Conservation (phyloP, 2,888 invertebrate species). For the Drosophila fulvimacula region DNA sequence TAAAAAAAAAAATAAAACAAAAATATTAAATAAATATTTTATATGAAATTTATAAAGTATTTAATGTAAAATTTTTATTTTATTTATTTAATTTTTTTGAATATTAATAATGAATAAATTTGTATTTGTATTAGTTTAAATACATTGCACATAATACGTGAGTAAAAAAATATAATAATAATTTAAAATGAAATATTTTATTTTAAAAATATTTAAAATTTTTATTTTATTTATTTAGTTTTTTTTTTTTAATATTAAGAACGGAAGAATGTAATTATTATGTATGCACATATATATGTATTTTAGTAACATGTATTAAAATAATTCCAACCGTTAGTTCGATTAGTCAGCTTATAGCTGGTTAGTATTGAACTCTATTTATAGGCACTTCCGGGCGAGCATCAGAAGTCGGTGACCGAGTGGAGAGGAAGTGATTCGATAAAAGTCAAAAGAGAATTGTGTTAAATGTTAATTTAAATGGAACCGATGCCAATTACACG, state of each 20-base stretch:
- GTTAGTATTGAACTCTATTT: background rate
- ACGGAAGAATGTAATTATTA: too few relatives aligned
- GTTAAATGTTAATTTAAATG: constrained; percentile 12
- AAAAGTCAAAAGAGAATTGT: background rate
- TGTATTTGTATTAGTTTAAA: too few relatives aligned
- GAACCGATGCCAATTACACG: constrained; percentile 26
- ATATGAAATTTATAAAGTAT: background rate
- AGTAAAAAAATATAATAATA: too few relatives aligned
- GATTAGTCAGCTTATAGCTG: background rate
- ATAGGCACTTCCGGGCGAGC: background rate
- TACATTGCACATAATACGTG: too few relatives aligned
- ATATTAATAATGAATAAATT: too few relatives aligned
- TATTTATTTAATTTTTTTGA: too few relatives aligned
- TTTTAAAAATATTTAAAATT: background rate
- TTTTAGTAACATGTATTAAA: too few relatives aligned
- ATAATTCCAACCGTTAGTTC: background rate
- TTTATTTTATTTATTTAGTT: too few relatives aligned
- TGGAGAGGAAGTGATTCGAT: constrained; percentile 35
- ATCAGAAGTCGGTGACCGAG: background rate
- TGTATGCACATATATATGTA: background rate
- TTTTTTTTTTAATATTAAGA: too few relatives aligned
- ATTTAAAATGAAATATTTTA: background rate
- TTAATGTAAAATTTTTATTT: background rate
- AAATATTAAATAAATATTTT: background rate
- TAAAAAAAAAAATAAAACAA: too few relatives aligned